Conservation (phyloP, 2,888 invertebrate species). For the Lordiphosa andalusiaca region DNA sequence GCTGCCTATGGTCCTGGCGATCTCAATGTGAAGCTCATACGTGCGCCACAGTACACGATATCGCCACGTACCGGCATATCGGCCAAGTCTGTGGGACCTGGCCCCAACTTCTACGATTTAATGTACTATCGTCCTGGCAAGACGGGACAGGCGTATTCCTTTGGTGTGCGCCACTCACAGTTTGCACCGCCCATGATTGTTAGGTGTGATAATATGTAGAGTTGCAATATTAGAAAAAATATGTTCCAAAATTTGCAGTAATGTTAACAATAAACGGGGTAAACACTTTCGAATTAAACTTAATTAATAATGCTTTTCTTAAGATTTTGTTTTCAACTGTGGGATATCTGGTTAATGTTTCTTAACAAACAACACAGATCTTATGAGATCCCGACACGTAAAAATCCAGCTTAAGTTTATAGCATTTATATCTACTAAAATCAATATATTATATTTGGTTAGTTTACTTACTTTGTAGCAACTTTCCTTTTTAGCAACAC, state of each 20-base stretch:
- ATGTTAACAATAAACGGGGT: too few species aligned
- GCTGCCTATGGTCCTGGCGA: slow-evolving; percentile 73
- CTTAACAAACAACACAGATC: too few species aligned
- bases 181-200: slow-evolving; percentile 78
- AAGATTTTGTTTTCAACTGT: too few species aligned
- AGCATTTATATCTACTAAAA: too few species aligned
- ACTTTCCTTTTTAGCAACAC: too few species aligned
- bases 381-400: too few species aligned
- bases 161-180: slow-evolving; percentile 74
- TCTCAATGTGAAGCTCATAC: slow-evolving; percentile 51
- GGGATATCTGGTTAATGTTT: too few species aligned
- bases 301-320: too few species aligned
- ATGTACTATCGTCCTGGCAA: slow-evolving; percentile 75
- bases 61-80: slow-evolving; percentile 36
- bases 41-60: slow-evolving; percentile 73
- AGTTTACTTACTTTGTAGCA: too few species aligned
- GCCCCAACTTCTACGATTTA: slow-evolving; percentile 74
- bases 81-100: slow-evolving; percentile 58
- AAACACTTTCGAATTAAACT: too few species aligned
- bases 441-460: too few species aligned
- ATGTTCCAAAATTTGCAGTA: slow-evolving; percentile 33
- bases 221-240: slow-evolving; percentile 62
- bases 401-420: too few species aligned
- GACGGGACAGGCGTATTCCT: slow-evolving; percentile 69
- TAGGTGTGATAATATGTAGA: slow-evolving; percentile 76